Conservation (phyloP, 2,888 invertebrate genomes). For the Tholera decimalis region DNA sequence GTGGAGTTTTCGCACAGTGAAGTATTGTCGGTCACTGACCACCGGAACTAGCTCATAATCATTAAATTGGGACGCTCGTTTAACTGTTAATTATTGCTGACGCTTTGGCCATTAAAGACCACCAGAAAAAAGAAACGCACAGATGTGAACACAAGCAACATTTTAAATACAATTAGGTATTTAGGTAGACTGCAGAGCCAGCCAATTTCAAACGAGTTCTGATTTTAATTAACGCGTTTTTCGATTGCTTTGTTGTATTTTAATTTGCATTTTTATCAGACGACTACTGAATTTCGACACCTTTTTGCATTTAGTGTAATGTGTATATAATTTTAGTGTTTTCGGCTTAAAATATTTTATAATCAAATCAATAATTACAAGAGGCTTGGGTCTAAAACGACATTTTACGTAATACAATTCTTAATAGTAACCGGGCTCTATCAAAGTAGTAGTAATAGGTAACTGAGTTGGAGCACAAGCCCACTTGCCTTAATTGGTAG, state of each 20-base stretch:
- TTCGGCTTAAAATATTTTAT: not conserved
- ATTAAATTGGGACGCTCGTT: conserved; percentile 85
- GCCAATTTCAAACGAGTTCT: conserved; percentile 69
- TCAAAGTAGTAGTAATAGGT: conserved; percentile 18
- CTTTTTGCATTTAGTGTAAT: conserved; percentile 18
- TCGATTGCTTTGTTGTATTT: conserved; percentile 29
- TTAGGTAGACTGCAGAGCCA: conserved; percentile 67
- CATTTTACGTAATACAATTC: conserved; percentile 6
- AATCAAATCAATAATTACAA: not conserved
- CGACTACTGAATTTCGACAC: conserved; percentile 19
- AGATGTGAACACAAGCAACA: conserved; percentile 73
- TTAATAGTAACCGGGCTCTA: conserved; percentile 14
- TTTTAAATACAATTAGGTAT: conserved; percentile 73
- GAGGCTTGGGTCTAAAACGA: not conserved
- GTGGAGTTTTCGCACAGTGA: conserved; percentile 73
- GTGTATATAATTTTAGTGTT: not conserved
- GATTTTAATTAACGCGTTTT: conserved; percentile 65
- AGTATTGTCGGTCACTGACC: conserved; percentile 73
- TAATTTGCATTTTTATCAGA: conserved; percentile 38
- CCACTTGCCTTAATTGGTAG: conserved; percentile 57
- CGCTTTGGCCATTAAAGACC: conserved; percentile 77
- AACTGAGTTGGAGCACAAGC: conserved; percentile 39
- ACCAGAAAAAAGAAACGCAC: conserved; percentile 75
- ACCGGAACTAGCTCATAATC: conserved; percentile 87
- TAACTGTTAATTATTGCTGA: conserved; percentile 83